Evolutionary conservation across 2,113 vertebrate species (phyloP), one percentile per base, ranked within the genome.

Genomic region (Notarius quadriscutis): DNA sequence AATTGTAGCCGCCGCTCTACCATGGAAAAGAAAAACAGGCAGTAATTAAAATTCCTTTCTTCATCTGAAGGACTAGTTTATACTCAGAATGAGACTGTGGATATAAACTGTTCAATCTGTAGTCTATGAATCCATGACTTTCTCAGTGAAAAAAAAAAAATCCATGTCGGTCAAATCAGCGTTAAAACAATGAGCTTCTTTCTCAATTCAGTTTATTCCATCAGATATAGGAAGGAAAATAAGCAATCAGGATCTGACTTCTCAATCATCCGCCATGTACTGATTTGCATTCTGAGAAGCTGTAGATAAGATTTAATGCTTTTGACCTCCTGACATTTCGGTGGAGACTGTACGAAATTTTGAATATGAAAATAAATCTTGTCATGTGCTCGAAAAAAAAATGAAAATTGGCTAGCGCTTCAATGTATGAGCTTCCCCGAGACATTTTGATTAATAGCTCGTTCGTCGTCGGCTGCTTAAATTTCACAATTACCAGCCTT

Each of bases 401-500:
- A 75, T 84, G 89, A 51, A 60, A 41, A 41, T 41, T 41, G 74
- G 65, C 69, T 88, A 74, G 69, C 25, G 41, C 48, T 83, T n/a
- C 48, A 62, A 78, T 69, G 60, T 55, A 87, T 34, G 83, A 81
- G 82, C 77, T 88, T 22, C 89, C 84, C 67, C n/a, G 8, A 88
- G 89, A 90, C 34, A 22, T 84, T 81, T 87, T 88, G 94, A 94
- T 95, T 95, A 95, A 94, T 94, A 94, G 93, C 92, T 89, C 89
- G 90, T 91, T 95, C 91, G 92, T 93, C 89, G 63, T 17, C 91
- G 91, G 91, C 94, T 93, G 89, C 94, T 95, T 93, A 90, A 93
- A 92, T 95, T 95, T 94, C 93, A 91, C 92, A 94, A 95, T 96
- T 96, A 94, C 93, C 89, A 81, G 90, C 90, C 91, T 94, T 95